Base-by-base conservation (phyloP, 2,888 invertebrate species). In the Epinotia nisella region DNA sequence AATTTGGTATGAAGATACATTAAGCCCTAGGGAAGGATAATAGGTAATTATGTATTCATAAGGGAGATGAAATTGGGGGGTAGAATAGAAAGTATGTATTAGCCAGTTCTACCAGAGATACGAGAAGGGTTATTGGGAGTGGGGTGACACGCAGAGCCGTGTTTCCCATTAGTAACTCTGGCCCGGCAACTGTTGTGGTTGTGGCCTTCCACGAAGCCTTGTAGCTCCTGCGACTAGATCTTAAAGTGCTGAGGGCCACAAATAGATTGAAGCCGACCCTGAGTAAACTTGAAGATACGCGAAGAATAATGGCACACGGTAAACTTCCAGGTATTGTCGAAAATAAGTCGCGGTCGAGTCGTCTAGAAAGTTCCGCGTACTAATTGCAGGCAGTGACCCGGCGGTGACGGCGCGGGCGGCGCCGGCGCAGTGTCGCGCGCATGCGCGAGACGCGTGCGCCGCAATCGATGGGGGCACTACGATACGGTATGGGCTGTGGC, bases 321-420 rank as follows among this genome's bases (percentile, higher is more conserved):
- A 15, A 45, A n/a, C n/a, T n/a, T n/a, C 49, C 49, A 49, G 55
- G 19, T 64, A 64, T 7, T 17, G 29, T 24, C 29, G 15, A 13
- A 21, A 13, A 15, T 7, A 24, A 53, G 65, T n/a, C 9, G 53
- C 19, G 19, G 39, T 39, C 21, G 35, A 19, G 3, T 55, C 51
- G 49, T 29, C 55, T 65, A 55, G 66, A 56, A 66, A 66, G 66
- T 55, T 66, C 66, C 66, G 55, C 55, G 55, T 41, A 66, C 55
- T 39, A 56, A 66, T 66, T 66, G 66, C 55, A 65, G 65, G 65
- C 53, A 53, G 13, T 64, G 65, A 65, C 53, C 49, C 55, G 66
- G 55, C n/a, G 15, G 10, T 21, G 58, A 7, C n/a, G 24, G 29
- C 58, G 58, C 58, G n/a, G 49, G 49, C 49, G 49, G 49, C 62